Percentiles rank a stretch among this genome's conserved stretches.
phyloP scores from a whole-genome alignment of 2,888 invertebrate species.

The Pristionchus exspectatus region DNA sequence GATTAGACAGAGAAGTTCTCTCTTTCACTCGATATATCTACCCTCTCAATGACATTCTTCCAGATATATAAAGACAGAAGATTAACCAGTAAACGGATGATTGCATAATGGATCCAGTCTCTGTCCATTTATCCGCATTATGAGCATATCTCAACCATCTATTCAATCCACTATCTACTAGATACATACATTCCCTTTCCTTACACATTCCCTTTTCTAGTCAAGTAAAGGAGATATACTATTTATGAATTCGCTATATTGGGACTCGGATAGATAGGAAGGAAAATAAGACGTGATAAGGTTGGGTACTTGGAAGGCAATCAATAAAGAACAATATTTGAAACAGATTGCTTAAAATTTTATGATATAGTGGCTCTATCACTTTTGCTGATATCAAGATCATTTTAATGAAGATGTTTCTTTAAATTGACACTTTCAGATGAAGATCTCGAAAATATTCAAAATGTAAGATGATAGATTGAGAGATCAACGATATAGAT shows the following conservation, averaged over 20 bases:
- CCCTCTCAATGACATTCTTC: background rate
- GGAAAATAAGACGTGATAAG: background rate
- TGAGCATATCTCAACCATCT: slow-evolving; percentile 30
- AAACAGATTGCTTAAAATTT: background rate
- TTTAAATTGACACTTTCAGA: background rate
- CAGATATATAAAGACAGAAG: background rate
- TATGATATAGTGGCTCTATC: too few relatives aligned
- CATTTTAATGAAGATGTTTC: background rate
- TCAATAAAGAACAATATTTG: background rate
- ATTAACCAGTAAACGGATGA: background rate
- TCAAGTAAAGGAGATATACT: background rate
- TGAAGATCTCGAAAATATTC: too few relatives aligned
- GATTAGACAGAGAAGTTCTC: background rate
- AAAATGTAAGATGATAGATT: background rate
- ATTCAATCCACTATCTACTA: background rate
- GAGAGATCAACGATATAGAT: background rate
- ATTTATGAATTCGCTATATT: background rate
- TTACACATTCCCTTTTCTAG: background rate
- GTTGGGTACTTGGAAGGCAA: background rate
- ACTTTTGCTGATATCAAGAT: background rate
- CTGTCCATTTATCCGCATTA: background rate
- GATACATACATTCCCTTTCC: background rate
- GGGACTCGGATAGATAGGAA: background rate
- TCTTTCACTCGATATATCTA: background rate
- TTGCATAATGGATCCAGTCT: slow-evolving; percentile 37